phyloP scores from a whole-genome alignment of 2,888 invertebrate genomes.

The Melanotus villosus region DNA sequence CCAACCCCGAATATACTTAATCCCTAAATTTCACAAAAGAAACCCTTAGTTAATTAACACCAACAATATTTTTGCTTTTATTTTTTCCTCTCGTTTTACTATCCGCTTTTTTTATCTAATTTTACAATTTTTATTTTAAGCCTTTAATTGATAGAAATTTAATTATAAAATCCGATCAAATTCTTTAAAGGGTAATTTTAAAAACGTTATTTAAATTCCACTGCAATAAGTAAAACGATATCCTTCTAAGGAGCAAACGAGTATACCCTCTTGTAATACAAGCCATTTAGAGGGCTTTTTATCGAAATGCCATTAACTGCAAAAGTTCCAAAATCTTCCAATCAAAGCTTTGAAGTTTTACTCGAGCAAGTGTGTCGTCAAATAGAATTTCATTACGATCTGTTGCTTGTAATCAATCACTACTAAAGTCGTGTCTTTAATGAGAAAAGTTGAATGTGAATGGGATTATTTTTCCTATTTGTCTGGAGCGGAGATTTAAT shows the following conservation, averaged over 20 bases:
- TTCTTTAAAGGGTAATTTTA: not conserved
- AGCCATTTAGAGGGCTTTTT: not conserved
- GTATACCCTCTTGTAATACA: not conserved
- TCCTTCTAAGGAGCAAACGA: not conserved
- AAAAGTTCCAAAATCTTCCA: constrained; percentile 14
- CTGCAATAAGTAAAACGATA: not conserved
- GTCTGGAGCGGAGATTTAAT: constrained; percentile 26
- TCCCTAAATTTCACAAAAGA: too few species aligned
- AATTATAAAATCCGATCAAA: not conserved
- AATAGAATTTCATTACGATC: constrained; percentile 34
- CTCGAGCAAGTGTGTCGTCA: constrained; percentile 18
- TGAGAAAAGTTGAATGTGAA: constrained; percentile 43
- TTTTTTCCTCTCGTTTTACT: too few species aligned
- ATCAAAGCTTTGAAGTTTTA: constrained; percentile 28
- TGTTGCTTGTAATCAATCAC: constrained; percentile 45
- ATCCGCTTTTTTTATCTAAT: too few species aligned
- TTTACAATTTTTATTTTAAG: too few species aligned
- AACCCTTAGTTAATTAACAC: too few species aligned
- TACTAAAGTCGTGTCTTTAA: constrained; percentile 35
- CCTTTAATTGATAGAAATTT: not conserved
- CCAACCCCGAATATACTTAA: too few species aligned
- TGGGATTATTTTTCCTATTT: constrained; percentile 28
- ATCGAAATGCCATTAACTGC: constrained; percentile 8
- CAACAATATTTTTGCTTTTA: too few species aligned
- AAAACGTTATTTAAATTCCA: too few species aligned